These are phyloP conservation scores for Cistogaster globosa DNA, from an alignment of 2,888 invertebrate genomes.

Conservation along the genomic window DNA sequence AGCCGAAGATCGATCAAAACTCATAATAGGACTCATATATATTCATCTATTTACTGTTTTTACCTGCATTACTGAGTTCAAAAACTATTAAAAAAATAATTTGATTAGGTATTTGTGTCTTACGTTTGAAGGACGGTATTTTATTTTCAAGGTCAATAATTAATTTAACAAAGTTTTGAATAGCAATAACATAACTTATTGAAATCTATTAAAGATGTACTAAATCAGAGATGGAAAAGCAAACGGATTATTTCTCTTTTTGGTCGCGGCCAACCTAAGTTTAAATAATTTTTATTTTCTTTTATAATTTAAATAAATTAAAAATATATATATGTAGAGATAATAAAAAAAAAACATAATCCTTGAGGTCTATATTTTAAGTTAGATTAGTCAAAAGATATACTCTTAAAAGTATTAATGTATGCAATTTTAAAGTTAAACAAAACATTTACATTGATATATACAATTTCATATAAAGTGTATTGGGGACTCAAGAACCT, in stretches of 20 bases:
- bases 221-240: slow-evolving; percentile 41
- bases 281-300: slow-evolving; percentile 10
- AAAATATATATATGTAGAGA: too few species aligned
- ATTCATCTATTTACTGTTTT: background rate
- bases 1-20: too few species aligned
- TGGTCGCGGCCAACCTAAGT: slow-evolving; percentile 26
- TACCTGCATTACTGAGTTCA: too few species aligned
- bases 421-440: too few species aligned
- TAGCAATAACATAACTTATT: slow-evolving; percentile 38
- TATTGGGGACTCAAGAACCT: too few species aligned
- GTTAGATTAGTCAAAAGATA: too few species aligned
- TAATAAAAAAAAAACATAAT: too few species aligned
- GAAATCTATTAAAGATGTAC: slow-evolving; percentile 26
- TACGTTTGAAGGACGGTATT: slow-evolving; percentile 57
- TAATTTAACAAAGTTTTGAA: slow-evolving; percentile 49
- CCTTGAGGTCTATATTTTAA: too few species aligned
- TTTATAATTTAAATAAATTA: background rate
- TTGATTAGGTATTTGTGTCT: slow-evolving; percentile 9
- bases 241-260: slow-evolving; percentile 5
- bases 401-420: too few species aligned
- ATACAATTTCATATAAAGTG: too few species aligned
- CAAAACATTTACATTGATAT: too few species aligned
- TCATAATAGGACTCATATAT: too few species aligned
- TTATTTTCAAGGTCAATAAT: slow-evolving; percentile 42
- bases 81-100: slow-evolving; percentile 2